Conservation (phyloP, 1,140 invertebrate genomes). For the Panagrolaimus sp. region DNA sequence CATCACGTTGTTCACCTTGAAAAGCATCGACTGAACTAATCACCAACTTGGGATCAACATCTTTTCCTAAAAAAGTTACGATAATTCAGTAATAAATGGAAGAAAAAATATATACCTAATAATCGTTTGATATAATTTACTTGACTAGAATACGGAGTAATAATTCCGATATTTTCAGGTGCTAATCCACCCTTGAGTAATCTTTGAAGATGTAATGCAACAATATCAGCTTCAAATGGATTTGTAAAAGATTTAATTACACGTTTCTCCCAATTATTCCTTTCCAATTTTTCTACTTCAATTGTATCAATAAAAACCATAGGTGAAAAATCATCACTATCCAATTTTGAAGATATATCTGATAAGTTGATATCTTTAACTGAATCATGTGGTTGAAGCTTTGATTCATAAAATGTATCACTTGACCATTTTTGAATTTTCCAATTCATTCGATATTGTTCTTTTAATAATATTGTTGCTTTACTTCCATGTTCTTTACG, state of each 20-base stretch:
- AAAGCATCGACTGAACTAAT: conserved; percentile 46
- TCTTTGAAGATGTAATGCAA: conserved; percentile 13
- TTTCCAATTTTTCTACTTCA: neutral
- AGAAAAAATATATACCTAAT: neutral
- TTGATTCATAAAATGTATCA: conserved; percentile 8
- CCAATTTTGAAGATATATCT: neutral
- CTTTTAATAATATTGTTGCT: neutral
- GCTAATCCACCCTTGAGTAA: conserved; percentile 10
- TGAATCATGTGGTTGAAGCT: neutral
- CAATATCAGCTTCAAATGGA: conserved; percentile 17
- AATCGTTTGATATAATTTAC: conserved; percentile 15
- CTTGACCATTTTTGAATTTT: conserved; percentile 13
- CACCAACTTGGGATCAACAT: conserved; percentile 5
- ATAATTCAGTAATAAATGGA: neutral
- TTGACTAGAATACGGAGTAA: conserved; percentile 26
- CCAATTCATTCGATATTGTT: neutral
- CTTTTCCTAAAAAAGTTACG: conserved; percentile 14
- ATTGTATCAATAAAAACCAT: conserved; percentile 23
- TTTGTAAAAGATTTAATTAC: conserved; percentile 11
- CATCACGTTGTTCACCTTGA: conserved; percentile 47
- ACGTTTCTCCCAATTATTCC: neutral
- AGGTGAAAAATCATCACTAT: neutral
- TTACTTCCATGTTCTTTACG: neutral
- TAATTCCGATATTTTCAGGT: conserved; percentile 20
- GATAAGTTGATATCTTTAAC: conserved; percentile 11